Evolutionary conservation across 2,888 invertebrate genomes (phyloP).

Genomic region (Lepidochitona cinerea): DNA sequence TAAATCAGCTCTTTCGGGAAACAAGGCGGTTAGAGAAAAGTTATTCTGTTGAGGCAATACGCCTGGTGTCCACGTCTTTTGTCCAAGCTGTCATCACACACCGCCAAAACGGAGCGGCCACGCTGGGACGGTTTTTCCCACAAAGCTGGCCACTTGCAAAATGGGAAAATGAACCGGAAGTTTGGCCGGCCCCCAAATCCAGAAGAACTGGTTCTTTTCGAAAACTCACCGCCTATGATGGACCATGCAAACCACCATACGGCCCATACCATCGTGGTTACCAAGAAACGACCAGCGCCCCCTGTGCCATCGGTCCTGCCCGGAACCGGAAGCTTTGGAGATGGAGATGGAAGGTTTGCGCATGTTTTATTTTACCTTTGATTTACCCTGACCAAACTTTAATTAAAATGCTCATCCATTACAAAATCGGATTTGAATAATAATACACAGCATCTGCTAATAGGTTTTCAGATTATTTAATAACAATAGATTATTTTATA

Average conservation of each 20-base stretch:
- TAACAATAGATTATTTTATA: no score
- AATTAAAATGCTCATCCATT: no score
- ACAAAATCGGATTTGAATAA: no score
- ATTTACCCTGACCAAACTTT: no score
- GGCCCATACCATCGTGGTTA: not conserved
- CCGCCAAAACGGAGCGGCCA: not conserved
- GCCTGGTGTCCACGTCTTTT: not conserved
- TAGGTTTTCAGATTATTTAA: no score
- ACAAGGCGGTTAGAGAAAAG: no score
- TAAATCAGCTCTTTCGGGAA: no score
- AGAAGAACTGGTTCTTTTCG: slow-evolving; percentile 1
- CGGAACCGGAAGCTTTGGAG: slow-evolving; percentile 1
- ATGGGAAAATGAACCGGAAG: slow-evolving; percentile 4
- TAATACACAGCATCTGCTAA: no score
- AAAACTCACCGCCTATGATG: not conserved
- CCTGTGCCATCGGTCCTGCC: not conserved
- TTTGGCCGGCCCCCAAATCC: not conserved
- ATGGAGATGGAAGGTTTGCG: slow-evolving; percentile 4
- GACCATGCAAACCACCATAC: slow-evolving; percentile 1
- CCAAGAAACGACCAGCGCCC: not conserved
- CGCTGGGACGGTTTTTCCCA: not conserved
- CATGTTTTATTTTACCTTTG: not conserved
- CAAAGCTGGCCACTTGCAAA: not conserved
- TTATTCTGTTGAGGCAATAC: no score
- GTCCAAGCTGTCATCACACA: not conserved